phyloP scores from a whole-genome alignment of 2,797 vertebrate species.

The Taeniopygia guttata region DNA sequence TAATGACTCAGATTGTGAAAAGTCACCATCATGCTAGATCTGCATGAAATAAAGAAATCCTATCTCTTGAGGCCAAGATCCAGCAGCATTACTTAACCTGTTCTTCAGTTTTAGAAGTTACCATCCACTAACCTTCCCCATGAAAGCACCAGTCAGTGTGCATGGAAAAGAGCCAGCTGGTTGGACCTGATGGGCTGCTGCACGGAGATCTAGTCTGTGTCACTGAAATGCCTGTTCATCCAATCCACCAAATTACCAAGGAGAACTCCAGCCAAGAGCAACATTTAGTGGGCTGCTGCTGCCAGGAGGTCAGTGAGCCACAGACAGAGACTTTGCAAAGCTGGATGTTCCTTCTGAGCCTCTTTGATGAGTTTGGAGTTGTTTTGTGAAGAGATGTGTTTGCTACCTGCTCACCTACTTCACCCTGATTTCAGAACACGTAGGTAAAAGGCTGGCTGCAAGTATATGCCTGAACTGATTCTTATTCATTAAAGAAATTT shows the following conservation, averaged over 20 bases:
- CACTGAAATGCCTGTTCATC: conserved; percentile 53
- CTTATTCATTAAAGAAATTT: not conserved
- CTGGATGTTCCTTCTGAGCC: not conserved
- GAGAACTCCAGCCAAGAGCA: conserved; percentile 58
- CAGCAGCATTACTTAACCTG: not conserved
- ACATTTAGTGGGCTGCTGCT: not conserved
- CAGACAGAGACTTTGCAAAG: not conserved
- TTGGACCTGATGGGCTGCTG: conserved; percentile 61
- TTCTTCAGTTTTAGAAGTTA: conserved; percentile 50
- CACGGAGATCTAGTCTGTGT: conserved; percentile 29
- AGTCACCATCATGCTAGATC: not conserved
- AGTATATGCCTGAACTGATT: not conserved
- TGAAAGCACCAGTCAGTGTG: conserved; percentile 18
- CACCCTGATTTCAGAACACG: not conserved
- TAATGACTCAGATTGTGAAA: not conserved
- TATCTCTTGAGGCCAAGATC: not conserved
- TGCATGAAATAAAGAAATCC: not conserved
- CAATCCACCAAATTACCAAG: conserved; percentile 67
- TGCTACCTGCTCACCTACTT: not conserved
- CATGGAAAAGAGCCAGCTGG: conserved; percentile 48
- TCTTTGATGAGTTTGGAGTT: not conserved
- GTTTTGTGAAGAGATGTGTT: not conserved
- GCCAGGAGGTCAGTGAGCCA: conserved; percentile 1
- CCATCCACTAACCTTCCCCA: conserved; percentile 20
- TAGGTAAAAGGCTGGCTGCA: not conserved